phyloP scores from a whole-genome alignment of 37 sponge, comb jelly and placozoan genomes.

The Halichondria panicea region DNA sequence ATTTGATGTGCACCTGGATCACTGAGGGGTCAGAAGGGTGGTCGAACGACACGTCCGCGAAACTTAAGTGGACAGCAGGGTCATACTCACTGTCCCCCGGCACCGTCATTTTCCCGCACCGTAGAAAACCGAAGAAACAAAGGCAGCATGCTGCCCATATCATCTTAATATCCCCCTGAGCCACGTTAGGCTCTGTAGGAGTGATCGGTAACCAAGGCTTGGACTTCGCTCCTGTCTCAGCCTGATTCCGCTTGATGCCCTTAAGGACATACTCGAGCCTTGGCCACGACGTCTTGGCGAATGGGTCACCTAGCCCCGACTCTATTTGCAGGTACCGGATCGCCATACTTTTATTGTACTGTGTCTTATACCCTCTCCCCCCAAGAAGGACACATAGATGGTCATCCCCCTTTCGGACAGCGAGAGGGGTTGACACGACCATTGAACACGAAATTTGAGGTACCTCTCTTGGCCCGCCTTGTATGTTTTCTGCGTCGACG shows the following conservation, averaged over 20 bases:
- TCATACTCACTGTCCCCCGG: slow-evolving; percentile 11
- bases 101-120: slow-evolving; percentile 21
- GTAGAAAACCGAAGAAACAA: slow-evolving; percentile 27
- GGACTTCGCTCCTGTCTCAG: neutral
- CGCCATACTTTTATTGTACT: slow-evolving; percentile 47
- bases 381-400: slow-evolving; percentile 31
- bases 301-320: slow-evolving; percentile 17
- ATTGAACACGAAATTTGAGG: neutral
- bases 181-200: neutral
- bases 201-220: slow-evolving; percentile 12
- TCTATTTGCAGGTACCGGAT: slow-evolving; percentile 26
- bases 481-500: slow-evolving; percentile 4
- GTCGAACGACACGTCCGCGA: slow-evolving; percentile 30
- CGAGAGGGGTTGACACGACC: neutral
- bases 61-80: slow-evolving; percentile 9
- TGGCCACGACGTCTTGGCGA: slow-evolving; percentile 10
- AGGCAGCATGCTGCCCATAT: neutral
- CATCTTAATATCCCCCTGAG: neutral
- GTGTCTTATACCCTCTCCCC: slow-evolving; percentile 15
- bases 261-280: slow-evolving; percentile 34
- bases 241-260: slow-evolving; percentile 31
- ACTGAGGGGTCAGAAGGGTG: neutral
- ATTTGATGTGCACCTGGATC: slow-evolving; percentile 7
- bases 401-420: slow-evolving; percentile 22
- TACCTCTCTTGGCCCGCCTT: neutral